Percentiles rank a stretch among this genome's conserved stretches.
Evolutionary conservation across 2,888 invertebrate species (phyloP).

Genomic region (Tetheella fluctuosa): DNA sequence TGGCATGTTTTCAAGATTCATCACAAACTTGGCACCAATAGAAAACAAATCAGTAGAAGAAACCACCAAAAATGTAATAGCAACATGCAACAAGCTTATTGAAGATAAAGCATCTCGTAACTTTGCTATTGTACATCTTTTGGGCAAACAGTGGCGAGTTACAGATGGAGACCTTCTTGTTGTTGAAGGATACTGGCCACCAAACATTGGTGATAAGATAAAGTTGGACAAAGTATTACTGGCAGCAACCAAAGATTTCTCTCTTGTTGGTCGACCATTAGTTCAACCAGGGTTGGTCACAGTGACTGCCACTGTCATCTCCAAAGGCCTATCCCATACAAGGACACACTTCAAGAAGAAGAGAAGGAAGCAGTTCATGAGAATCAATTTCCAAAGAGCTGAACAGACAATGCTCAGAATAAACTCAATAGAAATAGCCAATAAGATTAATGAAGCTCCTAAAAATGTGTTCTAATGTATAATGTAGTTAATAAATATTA

Average conservation of each 20-base stretch:
- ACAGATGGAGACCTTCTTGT: constrained; percentile 93
- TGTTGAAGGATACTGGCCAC: constrained; percentile 93
- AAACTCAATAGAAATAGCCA: constrained; percentile 87
- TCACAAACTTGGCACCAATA: constrained; percentile 54
- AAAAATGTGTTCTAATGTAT: constrained; percentile 61
- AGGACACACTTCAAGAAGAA: constrained; percentile 90
- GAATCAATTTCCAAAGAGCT: constrained; percentile 88
- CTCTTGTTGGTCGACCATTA: constrained; percentile 91
- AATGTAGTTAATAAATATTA: constrained; percentile 47
- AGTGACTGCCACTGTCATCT: constrained; percentile 92
- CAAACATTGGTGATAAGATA: constrained; percentile 90
- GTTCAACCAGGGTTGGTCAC: constrained; percentile 89
- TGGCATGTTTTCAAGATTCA: constrained; percentile 66
- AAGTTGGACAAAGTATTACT: constrained; percentile 92
- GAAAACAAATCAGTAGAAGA: constrained; percentile 51
- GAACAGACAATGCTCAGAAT: constrained; percentile 91
- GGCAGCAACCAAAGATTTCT: constrained; percentile 91
- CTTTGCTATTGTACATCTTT: constrained; percentile 92
- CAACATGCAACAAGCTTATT: constrained; percentile 86
- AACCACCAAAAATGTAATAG: constrained; percentile 80
- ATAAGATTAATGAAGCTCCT: constrained; percentile 78
- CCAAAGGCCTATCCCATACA: constrained; percentile 92
- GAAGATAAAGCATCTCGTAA: constrained; percentile 84
- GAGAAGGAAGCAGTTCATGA: constrained; percentile 90
- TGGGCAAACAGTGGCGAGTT: constrained; percentile 93